These are phyloP conservation scores for Sesamia nonagrioides DNA, from an alignment of 1,140 invertebrate species.

Conservation along the genomic window DNA sequence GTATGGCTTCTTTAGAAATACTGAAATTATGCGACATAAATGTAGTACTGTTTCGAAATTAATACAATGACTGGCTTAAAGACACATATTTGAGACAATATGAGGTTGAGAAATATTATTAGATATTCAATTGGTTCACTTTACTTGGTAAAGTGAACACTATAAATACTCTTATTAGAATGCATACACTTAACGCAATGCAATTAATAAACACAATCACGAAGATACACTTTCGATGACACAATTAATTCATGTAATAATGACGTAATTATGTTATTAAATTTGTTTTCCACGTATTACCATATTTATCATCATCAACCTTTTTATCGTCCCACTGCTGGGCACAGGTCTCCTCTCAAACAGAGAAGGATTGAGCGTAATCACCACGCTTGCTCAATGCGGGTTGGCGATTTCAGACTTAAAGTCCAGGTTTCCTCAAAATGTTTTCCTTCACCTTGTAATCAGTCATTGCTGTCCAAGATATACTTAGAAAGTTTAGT, in stretches of 20 bases:
- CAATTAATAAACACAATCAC: constrained; percentile 15
- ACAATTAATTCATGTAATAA: constrained; percentile 23
- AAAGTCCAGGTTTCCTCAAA: too few relatives aligned
- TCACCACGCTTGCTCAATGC: too few relatives aligned
- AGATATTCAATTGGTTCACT: constrained; percentile 23
- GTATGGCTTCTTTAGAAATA: constrained; percentile 73
- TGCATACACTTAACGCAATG: neutral
- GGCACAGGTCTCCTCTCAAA: too few relatives aligned
- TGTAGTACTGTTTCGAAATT: neutral
- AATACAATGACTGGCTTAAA: neutral
- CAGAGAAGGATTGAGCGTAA: too few relatives aligned
- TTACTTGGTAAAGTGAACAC: neutral
- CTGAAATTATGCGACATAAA: constrained; percentile 2
- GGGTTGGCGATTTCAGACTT: too few relatives aligned
- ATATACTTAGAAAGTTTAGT: too few relatives aligned
- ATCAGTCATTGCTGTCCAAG: too few relatives aligned
- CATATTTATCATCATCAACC: too few relatives aligned
- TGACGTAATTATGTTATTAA: constrained; percentile 9
- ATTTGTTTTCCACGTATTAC: neutral
- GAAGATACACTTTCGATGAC: constrained; percentile 13
- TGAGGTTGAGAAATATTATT: constrained; percentile 27
- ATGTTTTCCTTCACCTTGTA: too few relatives aligned
- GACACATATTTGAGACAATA: constrained; percentile 29
- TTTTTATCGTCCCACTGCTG: too few relatives aligned
- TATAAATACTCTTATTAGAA: neutral